Percentiles rank a stretch among this genome's conserved stretches.
Evolutionary conservation across 2,797 vertebrate species (phyloP).

Genomic region (Spinus pinus): DNA sequence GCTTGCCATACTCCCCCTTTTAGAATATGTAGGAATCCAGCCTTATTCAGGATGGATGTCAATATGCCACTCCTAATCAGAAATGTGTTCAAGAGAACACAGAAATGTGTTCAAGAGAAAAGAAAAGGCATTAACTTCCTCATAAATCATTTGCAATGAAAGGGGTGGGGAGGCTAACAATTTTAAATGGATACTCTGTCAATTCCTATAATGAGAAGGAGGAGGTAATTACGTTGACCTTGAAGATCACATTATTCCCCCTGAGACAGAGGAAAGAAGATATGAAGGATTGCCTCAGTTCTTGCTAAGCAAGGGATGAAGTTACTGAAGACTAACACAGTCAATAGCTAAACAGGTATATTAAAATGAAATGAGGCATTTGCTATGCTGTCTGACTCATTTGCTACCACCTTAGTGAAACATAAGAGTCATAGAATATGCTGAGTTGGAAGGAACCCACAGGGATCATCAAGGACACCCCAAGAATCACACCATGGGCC

Average conservation of each 20-base stretch:
- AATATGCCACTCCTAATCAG: not conserved
- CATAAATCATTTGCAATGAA: constrained; percentile 4
- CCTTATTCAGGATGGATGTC: not conserved
- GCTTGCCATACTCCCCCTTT: not conserved
- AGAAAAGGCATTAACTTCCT: not conserved
- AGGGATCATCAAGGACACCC: not conserved
- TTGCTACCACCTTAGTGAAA: not conserved
- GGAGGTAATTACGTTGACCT: not conserved
- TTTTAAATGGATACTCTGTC: constrained; percentile 6
- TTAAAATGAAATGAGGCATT: not conserved
- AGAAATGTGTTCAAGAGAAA: not conserved
- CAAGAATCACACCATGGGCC: not conserved
- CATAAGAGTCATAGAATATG: not conserved
- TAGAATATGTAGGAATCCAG: not conserved
- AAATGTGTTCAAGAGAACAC: not conserved
- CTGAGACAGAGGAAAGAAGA: not conserved
- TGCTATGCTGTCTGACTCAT: not conserved
- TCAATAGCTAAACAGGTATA: not conserved
- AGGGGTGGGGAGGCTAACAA: not conserved
- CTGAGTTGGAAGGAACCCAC: not conserved
- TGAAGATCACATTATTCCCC: not conserved
- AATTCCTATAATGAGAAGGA: constrained; percentile 27
- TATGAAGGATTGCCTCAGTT: not conserved
- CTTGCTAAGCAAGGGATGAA: not conserved
- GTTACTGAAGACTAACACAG: not conserved